phyloP scores from a whole-genome alignment of 2,888 invertebrate genomes.

The Alloscopus bannaensis region DNA sequence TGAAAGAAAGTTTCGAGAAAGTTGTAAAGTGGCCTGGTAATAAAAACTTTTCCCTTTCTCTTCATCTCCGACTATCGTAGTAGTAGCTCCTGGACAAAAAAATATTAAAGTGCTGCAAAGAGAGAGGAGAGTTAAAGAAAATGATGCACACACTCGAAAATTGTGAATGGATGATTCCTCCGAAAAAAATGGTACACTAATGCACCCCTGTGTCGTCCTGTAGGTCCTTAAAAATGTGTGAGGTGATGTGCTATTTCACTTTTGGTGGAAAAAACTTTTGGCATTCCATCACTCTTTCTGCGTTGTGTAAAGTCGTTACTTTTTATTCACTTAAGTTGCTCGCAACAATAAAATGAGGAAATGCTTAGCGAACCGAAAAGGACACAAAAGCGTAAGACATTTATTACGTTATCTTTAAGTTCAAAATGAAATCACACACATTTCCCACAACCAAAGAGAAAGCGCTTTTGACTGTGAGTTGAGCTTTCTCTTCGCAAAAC shows the following conservation, averaged over 20 bases:
- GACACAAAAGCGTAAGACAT: neutral
- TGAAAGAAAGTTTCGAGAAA: constrained; percentile 26
- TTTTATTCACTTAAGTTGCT: neutral
- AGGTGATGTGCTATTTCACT: neutral
- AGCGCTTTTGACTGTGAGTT: no score
- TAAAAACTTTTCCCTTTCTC: constrained; percentile 24
- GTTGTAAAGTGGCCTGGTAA: constrained; percentile 18
- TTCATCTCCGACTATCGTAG: no score
- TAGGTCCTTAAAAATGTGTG: neutral
- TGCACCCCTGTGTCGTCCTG: no score
- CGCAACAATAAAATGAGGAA: neutral
- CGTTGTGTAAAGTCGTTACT: neutral
- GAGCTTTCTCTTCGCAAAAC: no score
- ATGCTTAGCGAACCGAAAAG: neutral
- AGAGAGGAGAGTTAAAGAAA: neutral
- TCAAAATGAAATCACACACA: no score
- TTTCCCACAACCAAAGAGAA: no score
- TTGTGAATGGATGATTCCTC: neutral
- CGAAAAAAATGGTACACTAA: neutral
- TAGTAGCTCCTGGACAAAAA: no score
- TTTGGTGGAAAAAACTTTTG: constrained; percentile 1
- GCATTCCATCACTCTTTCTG: constrained; percentile 13
- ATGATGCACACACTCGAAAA: neutral
- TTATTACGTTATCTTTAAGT: no score
- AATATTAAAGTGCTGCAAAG: constrained; percentile 17